phyloP scores from a whole-genome alignment of 1,140 invertebrate genomes.

The Leptopilina boulardi region DNA sequence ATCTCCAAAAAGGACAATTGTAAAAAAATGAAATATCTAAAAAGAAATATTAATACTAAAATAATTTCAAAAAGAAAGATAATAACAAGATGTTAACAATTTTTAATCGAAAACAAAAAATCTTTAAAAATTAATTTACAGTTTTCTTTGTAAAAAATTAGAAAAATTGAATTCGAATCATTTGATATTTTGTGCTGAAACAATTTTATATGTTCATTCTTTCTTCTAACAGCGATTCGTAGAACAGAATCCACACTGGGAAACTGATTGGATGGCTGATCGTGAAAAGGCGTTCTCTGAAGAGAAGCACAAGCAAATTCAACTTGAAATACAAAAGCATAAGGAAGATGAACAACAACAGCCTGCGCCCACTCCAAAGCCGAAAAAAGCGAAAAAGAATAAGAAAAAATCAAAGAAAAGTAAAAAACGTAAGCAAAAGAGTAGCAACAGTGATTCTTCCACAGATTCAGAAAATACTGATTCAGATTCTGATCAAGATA shows the following conservation, averaged over 20 bases:
- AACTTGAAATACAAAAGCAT: constrained; percentile 71
- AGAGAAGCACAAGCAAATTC: constrained; percentile 72
- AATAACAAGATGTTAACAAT: no score
- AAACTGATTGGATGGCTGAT: constrained; percentile 88
- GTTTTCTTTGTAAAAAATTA: no score
- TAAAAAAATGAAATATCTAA: neutral
- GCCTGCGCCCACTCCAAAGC: constrained; percentile 44
- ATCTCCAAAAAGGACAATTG: neutral
- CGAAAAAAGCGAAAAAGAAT: constrained; percentile 79
- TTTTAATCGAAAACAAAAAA: no score
- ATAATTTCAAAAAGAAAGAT: no score
- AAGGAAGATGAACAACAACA: constrained; percentile 67
- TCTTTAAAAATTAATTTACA: no score
- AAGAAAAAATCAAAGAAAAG: constrained; percentile 79
- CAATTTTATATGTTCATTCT: constrained; percentile 26
- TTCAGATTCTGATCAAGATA: constrained; percentile 75
- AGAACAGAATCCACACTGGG: constrained; percentile 89
- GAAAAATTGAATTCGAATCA: no score
- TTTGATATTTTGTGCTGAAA: neutral
- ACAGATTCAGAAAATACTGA: constrained; percentile 77
- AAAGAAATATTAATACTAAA: neutral
- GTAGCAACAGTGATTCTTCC: constrained; percentile 73
- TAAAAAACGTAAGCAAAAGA: constrained; percentile 68
- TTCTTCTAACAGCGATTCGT: constrained; percentile 81
- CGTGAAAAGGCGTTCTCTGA: constrained; percentile 83